Evolutionary conservation across 1,140 invertebrate genomes (phyloP).

Genomic region (Plodia interpunctella): DNA sequence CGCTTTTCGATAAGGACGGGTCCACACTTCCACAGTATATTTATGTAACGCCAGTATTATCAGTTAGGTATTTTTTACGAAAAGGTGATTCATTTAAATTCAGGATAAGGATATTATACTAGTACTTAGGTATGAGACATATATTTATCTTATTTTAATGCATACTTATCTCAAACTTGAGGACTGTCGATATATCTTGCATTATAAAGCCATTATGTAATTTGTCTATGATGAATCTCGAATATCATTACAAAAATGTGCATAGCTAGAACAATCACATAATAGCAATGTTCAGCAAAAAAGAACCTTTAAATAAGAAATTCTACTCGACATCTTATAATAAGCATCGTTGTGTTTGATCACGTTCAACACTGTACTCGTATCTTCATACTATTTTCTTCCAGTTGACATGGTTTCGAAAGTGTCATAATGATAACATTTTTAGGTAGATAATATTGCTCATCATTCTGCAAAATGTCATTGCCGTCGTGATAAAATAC

Average conservation of each 20-base stretch:
- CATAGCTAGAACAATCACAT: neutral
- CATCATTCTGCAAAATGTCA: neutral
- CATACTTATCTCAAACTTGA: too few species aligned
- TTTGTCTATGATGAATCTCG: too few species aligned
- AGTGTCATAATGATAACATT: too few species aligned
- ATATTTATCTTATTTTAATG: too few species aligned
- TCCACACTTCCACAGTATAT: neutral
- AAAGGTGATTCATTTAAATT: neutral
- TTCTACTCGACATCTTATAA: neutral
- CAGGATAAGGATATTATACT: too few species aligned
- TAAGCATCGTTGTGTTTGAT: neutral
- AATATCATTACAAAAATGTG: neutral
- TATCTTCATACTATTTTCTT: too few species aligned
- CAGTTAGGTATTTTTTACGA: neutral
- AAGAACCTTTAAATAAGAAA: neutral
- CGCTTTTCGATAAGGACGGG: neutral
- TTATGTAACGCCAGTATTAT: neutral
- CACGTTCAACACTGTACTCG: neutral
- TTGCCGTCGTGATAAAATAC: neutral
- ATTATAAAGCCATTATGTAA: too few species aligned
- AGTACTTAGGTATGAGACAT: too few species aligned
- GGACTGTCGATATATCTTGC: too few species aligned
- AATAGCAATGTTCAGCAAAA: neutral
- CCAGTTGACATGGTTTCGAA: too few species aligned
- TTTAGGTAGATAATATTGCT: too few species aligned